These are phyloP conservation scores for Enchytraeus crypticus DNA, from an alignment of 2,888 invertebrate genomes.

Conservation along the genomic window DNA sequence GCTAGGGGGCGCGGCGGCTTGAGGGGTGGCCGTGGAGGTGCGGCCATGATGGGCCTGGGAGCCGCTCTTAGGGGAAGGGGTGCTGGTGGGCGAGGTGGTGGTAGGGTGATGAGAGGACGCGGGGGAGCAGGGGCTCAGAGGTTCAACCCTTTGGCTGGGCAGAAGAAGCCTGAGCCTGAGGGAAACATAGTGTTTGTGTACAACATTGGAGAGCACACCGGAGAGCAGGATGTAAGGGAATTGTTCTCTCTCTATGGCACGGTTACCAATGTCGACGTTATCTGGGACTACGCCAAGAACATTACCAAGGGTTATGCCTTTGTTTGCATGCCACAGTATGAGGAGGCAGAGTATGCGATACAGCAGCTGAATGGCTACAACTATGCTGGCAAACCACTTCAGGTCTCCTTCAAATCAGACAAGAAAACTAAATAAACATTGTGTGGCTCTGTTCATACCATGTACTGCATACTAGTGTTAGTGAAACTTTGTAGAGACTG, in stretches of 20 bases:
- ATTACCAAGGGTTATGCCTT: constrained; percentile 48
- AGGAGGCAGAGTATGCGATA: constrained; percentile 47
- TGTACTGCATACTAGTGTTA: too few species aligned
- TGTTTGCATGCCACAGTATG: constrained; percentile 48
- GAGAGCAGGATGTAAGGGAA: constrained; percentile 45
- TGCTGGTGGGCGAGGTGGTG: not conserved
- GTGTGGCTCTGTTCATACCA: too few species aligned
- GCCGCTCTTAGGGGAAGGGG: not conserved
- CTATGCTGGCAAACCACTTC: constrained; percentile 40
- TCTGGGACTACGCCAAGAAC: constrained; percentile 40
- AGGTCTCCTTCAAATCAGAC: constrained; percentile 41
- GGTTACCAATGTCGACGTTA: constrained; percentile 46
- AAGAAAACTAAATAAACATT: too few species aligned
- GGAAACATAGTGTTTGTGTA: constrained; percentile 46
- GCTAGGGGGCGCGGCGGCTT: not conserved
- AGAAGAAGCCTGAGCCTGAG: not conserved
- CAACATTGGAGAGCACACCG: constrained; percentile 47
- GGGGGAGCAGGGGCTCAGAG: not conserved
- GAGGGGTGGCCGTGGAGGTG: not conserved
- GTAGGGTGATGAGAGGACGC: not conserved
- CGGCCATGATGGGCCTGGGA: too few species aligned
- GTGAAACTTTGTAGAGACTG: too few species aligned
- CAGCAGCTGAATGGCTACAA: constrained; percentile 45
- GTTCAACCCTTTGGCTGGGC: not conserved
- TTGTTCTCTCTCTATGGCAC: constrained; percentile 46